Base-by-base conservation (phyloP, 2,888 invertebrate genomes). In the Pristionchus japonicus region DNA sequence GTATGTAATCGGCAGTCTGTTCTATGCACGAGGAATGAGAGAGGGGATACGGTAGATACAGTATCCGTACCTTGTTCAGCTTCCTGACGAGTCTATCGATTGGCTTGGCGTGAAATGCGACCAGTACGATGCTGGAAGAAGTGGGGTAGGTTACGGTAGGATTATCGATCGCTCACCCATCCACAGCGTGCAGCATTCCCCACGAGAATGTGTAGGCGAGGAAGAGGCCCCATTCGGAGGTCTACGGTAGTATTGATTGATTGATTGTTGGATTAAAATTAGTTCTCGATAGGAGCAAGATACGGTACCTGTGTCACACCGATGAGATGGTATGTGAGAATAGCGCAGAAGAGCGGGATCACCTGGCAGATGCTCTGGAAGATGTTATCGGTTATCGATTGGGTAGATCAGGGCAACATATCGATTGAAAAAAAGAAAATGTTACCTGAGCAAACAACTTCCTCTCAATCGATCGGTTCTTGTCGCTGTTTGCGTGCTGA, bases 201-300 rank as follows among this genome's bases (percentile, higher is more conserved):
- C 82, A 83, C 23, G 52, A 52, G 34, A 83, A 83, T 17, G 82
- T 83, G 52, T 83, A 83, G 17, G 82, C 27, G 52, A 83, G 49
- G 52, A 83, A 83, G 52, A 83, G 82, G n/a, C 82, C 82, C 82
- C 82, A 83, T 11, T 83, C 82, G 43, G 82, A 52, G n/a, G 82
- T 83, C 77, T 77, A 43, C 1, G n/a, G n/a, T n/a, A 74, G 37
- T 17, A 57, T 67, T 15, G 34, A 31, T 64, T 67, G 34, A 31
- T 34, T 57, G 11, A 70, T 37, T 34, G 37, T 70, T 37, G 31
- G 37, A 37, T 57, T 20, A 20, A 3, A 52, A 52, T 17, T 52
- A 3, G 52, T 52, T 52, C 3, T 27, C 61, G 61, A 27, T 64
- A 64, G 31, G 27, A 27, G 6, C 15, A 37, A 37, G 34, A 0